These are phyloP conservation scores for Enteromius fasciolatus DNA, from an alignment of 2,797 vertebrate species.

Conservation along the genomic window DNA sequence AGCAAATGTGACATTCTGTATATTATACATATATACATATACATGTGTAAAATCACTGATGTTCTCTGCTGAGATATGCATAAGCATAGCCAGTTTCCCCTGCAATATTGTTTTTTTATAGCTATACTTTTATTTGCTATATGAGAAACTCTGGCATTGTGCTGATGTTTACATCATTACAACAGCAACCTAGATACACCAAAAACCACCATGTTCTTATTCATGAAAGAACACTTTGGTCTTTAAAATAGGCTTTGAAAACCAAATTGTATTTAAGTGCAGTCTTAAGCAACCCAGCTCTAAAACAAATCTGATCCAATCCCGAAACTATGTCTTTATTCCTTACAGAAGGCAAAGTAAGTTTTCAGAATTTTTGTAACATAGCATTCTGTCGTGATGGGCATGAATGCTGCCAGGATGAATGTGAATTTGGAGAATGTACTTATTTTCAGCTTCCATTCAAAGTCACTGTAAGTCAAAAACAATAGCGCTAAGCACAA, in stretches of 20 bases:
- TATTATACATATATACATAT: not conserved
- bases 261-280: not conserved
- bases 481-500: not conserved
- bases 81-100: not conserved
- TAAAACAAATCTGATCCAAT: slow-evolving; percentile 4
- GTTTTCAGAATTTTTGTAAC: slow-evolving; percentile 16
- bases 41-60: not conserved
- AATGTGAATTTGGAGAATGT: slow-evolving; percentile 12
- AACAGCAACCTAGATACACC: not conserved
- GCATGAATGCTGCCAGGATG: not conserved
- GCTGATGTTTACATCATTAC: not conserved
- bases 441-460: slow-evolving; percentile 12
- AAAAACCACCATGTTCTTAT: not conserved
- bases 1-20: not conserved
- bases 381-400: not conserved
- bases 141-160: not conserved
- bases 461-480: slow-evolving; percentile 16
- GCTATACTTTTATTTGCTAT: not conserved
- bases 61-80: not conserved
- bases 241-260: not conserved
- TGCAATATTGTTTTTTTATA: not conserved
- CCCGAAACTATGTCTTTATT: slow-evolving; percentile 22
- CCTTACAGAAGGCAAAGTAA: not conserved
- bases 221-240: not conserved
- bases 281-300: not conserved